Evolutionary conservation across 2,888 invertebrate genomes (phyloP).

Genomic region (Iphiclides podalirius): DNA sequence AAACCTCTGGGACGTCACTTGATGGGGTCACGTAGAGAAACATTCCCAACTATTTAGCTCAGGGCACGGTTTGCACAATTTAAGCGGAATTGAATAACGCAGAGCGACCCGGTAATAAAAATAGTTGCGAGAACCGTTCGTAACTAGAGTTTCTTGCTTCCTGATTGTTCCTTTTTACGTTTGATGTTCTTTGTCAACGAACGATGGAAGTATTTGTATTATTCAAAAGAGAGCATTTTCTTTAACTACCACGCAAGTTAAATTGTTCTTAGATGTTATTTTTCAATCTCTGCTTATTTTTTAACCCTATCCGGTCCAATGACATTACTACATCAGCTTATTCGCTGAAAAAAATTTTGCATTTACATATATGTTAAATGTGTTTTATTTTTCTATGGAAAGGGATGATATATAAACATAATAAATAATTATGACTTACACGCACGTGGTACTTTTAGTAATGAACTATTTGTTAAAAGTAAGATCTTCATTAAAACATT

Average conservation of each 20-base stretch:
- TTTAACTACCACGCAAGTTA: slow-evolving; percentile 3
- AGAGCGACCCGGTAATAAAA: slow-evolving; percentile 1
- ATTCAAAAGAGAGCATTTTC: background rate
- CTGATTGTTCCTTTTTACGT: background rate
- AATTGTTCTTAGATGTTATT: background rate
- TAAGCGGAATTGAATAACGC: slow-evolving; percentile 46
- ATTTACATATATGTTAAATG: too few species aligned
- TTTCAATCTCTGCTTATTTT: background rate
- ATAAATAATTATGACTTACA: too few species aligned
- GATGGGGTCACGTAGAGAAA: slow-evolving; percentile 72
- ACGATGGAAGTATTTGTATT: background rate
- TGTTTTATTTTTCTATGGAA: too few species aligned
- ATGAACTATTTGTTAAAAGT: too few species aligned
- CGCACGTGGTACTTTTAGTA: too few species aligned
- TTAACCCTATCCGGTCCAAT: too few species aligned
- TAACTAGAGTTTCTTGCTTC: background rate
- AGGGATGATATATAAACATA: too few species aligned
- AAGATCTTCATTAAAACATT: too few species aligned
- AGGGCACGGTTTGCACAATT: slow-evolving; percentile 50
- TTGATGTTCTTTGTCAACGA: background rate
- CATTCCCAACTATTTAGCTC: slow-evolving; percentile 67
- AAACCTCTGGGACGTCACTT: slow-evolving; percentile 46
- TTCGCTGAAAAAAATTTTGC: too few species aligned
- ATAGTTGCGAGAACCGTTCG: background rate
- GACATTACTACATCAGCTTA: too few species aligned